A percentile compares a stretch with the other conserved stretches of the same genome.
Evolutionary conservation across 2,888 invertebrate genomes (phyloP).

Genomic region (Glyphotaelius pellucidus): DNA sequence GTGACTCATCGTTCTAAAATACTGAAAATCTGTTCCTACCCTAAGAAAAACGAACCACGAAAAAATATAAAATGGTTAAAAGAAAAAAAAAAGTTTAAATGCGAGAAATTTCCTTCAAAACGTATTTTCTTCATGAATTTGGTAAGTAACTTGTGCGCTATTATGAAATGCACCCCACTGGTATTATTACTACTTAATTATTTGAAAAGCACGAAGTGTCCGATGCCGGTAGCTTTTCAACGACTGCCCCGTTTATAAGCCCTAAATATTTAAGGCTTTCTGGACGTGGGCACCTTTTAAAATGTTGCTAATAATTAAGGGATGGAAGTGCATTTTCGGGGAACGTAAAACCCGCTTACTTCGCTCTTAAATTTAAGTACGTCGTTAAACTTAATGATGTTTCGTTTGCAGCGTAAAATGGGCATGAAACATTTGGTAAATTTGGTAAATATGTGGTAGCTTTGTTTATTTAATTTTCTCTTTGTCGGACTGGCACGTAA

Average conservation of each 20-base stretch:
- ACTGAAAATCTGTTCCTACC: too few relatives aligned
- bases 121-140: too few relatives aligned
- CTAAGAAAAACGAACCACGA: too few relatives aligned
- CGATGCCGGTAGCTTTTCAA: neutral
- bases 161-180: too few relatives aligned
- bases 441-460: neutral
- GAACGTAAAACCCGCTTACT: neutral
- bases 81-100: too few relatives aligned
- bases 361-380: neutral
- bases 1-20: too few relatives aligned
- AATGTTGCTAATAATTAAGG: slow-evolving; percentile 13
- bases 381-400: slow-evolving; percentile 2
- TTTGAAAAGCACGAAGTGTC: neutral
- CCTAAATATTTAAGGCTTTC: neutral
- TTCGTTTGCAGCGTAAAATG: neutral
- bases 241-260: neutral
- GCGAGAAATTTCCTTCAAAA: too few relatives aligned
- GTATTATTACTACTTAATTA: neutral
- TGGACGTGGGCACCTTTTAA: slow-evolving; percentile 5
- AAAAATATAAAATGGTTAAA: too few relatives aligned
- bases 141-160: too few relatives aligned
- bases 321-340: slow-evolving; percentile 2
- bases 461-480: neutral
- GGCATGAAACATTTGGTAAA: neutral
- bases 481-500: neutral